Conservation (phyloP, 2,113 vertebrate species). For the Tympanuchus pallidicinctus region DNA sequence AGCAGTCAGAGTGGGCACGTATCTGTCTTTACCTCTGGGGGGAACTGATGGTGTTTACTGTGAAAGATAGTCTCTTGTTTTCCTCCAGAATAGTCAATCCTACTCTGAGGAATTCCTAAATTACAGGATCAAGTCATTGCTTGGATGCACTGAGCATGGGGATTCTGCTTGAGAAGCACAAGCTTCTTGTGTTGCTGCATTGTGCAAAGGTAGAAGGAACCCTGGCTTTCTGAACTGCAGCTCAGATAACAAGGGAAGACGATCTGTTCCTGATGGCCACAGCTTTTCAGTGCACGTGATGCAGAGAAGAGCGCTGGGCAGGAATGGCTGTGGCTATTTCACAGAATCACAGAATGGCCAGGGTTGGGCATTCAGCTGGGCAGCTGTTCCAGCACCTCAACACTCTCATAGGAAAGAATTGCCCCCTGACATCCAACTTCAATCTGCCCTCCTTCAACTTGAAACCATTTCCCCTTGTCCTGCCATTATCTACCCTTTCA, state of each 20-base stretch:
- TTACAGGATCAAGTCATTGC: background rate
- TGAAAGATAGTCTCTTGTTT: background rate
- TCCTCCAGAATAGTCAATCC: background rate
- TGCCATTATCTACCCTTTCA: no score
- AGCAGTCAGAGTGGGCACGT: background rate
- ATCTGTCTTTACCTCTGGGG: background rate
- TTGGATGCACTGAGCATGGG: background rate
- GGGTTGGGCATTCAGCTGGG: no score
- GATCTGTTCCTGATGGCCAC: background rate
- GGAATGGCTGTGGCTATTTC: background rate
- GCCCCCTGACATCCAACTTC: no score
- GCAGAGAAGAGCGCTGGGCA: rapidly evolving
- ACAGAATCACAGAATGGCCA: no score
- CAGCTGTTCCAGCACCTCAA: no score
- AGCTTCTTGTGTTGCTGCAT: rapidly evolving
- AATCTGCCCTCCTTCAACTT: no score
- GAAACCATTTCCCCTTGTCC: no score
- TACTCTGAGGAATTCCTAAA: background rate
- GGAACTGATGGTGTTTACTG: background rate
- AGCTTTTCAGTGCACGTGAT: background rate
- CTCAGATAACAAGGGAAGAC: background rate
- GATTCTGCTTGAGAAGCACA: background rate
- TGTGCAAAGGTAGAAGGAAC: background rate
- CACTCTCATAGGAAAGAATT: no score
- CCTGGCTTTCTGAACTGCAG: background rate